phyloP scores from a whole-genome alignment of 2,113 vertebrate species.

The Urocitellus parryii region DNA sequence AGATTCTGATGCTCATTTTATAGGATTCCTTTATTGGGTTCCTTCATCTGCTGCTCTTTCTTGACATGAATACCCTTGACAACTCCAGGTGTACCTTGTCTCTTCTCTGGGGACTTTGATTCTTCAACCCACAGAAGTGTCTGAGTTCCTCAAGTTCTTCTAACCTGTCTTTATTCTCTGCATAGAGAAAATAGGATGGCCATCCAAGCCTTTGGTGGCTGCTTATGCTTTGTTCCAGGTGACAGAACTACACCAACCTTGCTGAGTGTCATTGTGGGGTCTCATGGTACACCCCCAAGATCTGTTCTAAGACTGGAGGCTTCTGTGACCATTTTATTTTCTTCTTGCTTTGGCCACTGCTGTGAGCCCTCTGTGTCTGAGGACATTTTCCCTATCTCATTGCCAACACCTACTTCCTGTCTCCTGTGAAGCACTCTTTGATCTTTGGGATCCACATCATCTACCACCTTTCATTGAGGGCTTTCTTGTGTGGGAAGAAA shows the following conservation, averaged over 20 bases:
- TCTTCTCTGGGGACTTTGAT: background rate
- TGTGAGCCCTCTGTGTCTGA: background rate
- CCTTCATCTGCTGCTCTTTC: background rate
- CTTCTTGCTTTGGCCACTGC: background rate
- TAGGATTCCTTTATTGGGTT: background rate
- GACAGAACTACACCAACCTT: too few relatives aligned
- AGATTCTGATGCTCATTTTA: background rate
- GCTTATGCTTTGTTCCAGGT: too few relatives aligned
- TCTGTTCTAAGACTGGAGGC: background rate
- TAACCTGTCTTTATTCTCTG: too few relatives aligned
- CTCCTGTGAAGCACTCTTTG: background rate
- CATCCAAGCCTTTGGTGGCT: too few relatives aligned
- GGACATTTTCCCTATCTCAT: background rate
- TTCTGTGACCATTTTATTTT: background rate
- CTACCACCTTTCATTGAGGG: background rate
- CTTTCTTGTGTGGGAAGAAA: background rate
- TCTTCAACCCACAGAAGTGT: background rate
- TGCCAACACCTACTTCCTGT: background rate
- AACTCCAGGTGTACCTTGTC: background rate
- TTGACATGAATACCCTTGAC: background rate
- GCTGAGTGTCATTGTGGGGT: too few relatives aligned
- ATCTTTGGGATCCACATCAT: background rate
- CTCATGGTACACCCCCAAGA: background rate
- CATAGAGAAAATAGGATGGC: too few relatives aligned
- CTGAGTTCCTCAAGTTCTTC: constrained; percentile 6